Evolutionary conservation across 2,888 invertebrate species (phyloP).

Genomic region (Melolontha melolontha): DNA sequence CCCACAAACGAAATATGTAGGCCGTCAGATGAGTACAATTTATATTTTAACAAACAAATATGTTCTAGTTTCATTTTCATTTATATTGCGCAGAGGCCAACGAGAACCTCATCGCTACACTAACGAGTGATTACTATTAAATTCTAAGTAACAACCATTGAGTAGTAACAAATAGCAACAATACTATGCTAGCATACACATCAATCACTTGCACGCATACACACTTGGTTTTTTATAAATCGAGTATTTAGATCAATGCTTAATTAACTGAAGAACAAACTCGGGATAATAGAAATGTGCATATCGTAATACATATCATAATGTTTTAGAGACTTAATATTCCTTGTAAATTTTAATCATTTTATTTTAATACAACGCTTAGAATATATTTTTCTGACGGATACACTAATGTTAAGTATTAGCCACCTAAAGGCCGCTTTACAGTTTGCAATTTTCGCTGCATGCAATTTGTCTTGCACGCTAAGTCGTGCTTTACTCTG

Average conservation of each 20-base stretch:
- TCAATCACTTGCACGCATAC: slow-evolving; percentile 29
- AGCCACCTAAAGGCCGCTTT: too few species aligned
- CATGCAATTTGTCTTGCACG: too few species aligned
- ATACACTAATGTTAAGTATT: too few species aligned
- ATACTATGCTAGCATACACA: slow-evolving; percentile 46
- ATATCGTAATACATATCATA: too few species aligned
- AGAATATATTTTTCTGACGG: too few species aligned
- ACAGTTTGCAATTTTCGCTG: too few species aligned
- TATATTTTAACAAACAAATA: slow-evolving; percentile 27
- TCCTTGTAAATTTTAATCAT: too few species aligned
- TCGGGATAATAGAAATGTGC: too few species aligned
- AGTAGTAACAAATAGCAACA: slow-evolving; percentile 61
- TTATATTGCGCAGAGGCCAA: slow-evolving; percentile 44
- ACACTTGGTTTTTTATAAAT: not conserved
- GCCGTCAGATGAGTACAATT: slow-evolving; percentile 53
- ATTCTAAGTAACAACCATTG: slow-evolving; percentile 62
- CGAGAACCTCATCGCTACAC: slow-evolving; percentile 42
- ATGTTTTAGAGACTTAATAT: too few species aligned
- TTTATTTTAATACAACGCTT: too few species aligned
- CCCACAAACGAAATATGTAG: slow-evolving; percentile 49
- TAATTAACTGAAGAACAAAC: too few species aligned
- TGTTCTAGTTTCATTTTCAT: slow-evolving; percentile 36
- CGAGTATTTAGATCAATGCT: slow-evolving; percentile 24
- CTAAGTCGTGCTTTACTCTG: too few species aligned
- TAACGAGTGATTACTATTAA: slow-evolving; percentile 53